Evolutionary conservation across 2,797 vertebrate genomes (phyloP).

Genomic region (Catharus ustulatus): DNA sequence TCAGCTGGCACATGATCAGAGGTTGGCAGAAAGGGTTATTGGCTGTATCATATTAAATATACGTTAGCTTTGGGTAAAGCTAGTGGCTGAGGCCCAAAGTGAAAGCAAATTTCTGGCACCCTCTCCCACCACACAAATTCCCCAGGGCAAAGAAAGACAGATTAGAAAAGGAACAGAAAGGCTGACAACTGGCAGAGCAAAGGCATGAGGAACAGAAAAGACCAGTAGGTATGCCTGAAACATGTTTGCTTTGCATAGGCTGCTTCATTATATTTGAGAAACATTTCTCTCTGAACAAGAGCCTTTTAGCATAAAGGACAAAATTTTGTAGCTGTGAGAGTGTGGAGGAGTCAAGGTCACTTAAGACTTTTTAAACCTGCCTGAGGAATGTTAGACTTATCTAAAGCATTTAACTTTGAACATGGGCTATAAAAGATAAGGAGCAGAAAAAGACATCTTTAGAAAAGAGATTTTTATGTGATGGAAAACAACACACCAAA

Average conservation of each 20-base stretch:
- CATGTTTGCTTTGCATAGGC: not conserved
- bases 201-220: not conserved
- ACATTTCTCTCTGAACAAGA: not conserved
- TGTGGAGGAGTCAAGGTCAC: not conserved
- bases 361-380: not conserved
- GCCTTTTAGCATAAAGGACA: not conserved
- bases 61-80: slow-evolving; percentile 7
- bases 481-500: not conserved
- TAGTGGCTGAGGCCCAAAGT: slow-evolving; percentile 5
- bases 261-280: not conserved
- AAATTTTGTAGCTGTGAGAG: not conserved
- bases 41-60: not conserved
- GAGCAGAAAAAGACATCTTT: not conserved
- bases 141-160: not conserved
- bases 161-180: not conserved
- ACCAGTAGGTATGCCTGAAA: not conserved
- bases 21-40: not conserved
- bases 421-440: not conserved
- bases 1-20: not conserved
- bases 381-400: not conserved
- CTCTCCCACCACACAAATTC: not conserved
- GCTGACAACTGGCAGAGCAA: not conserved
- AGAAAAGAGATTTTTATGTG: not conserved
- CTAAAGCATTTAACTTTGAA: not conserved
- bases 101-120: slow-evolving; percentile 45